Percentiles rank a stretch among this genome's conserved stretches.
Evolutionary conservation across 2,797 vertebrate genomes (phyloP).

Genomic region (Brachyrhaphis roseni): DNA sequence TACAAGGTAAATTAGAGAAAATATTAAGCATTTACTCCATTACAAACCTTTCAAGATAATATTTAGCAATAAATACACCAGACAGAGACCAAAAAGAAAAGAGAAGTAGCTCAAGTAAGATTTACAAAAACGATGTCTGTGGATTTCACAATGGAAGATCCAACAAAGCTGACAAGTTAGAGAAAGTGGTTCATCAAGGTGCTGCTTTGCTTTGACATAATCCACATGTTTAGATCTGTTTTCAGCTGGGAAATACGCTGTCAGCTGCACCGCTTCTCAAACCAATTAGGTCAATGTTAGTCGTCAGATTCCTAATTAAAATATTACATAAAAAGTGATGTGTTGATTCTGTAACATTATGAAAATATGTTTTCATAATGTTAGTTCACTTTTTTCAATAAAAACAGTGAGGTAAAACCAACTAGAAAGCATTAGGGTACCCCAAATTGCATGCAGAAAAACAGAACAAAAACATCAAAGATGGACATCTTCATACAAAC

Average conservation of each 20-base stretch:
- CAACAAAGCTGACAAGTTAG: background rate
- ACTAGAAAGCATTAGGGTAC: background rate
- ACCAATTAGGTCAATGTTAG: background rate
- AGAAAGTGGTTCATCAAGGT: background rate
- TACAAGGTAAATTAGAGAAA: background rate
- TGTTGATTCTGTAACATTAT: background rate
- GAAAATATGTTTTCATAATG: background rate
- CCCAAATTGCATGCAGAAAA: background rate
- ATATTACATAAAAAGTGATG: background rate
- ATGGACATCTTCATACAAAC: background rate
- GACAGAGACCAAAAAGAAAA: background rate
- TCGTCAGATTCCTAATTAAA: background rate
- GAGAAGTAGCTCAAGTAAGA: background rate
- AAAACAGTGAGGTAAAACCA: background rate
- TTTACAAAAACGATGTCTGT: background rate
- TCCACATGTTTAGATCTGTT: background rate
- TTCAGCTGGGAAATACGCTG: background rate
- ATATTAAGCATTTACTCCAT: background rate
- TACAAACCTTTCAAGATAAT: background rate
- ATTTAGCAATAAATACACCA: background rate
- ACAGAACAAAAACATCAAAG: background rate
- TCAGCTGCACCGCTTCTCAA: background rate
- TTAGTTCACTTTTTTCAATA: background rate
- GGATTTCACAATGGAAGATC: background rate
- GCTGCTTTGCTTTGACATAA: background rate